Base-by-base conservation (phyloP, 2,113 vertebrate genomes). In the Perca flavescens region DNA sequence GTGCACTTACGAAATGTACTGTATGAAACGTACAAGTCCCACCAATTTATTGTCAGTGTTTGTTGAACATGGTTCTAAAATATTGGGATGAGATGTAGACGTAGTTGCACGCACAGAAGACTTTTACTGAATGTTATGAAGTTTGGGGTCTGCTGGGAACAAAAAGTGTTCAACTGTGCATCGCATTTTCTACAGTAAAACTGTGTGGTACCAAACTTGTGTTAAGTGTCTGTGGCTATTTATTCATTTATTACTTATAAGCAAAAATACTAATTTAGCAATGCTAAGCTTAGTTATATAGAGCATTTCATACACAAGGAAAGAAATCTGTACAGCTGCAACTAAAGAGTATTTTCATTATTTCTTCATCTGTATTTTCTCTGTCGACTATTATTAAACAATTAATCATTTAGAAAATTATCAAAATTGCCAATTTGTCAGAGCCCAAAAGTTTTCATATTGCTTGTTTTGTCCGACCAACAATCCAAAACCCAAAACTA, bases 131-230 rank as follows among this genome's bases (percentile, higher is more conserved):
- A 62, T 77, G 87, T 80, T 60, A 47, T 67, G 67, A 74, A 40
- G 74, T 80, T 80, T 60, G 10, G 5, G 56, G 57, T 68, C 36
- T 54, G 77, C 64, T 62, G 12, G 31, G 40, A 75, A 56, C 10
- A 46, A 31, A 64, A 53, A 70, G 43, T 46, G 21, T 14, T 80
- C 36, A 60, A 34, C n/a, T 74, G 67, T 34, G 60, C 15, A 53
- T 70, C 74, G 72, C 49, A 54, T 90, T 90, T 90, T 90, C 69
- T 90, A 86, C 85, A 89, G 64, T 90, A 90, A 91, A 91, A 68
- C 16, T 53, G 61, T 85, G 80, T 67, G 65, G 69, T n/a, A 73
- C n/a, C 28, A 86, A 87, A 79, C 36, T 69, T 64, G 50, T 16
- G 34, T 19, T n/a, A 19, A 52, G 58, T 61, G 68, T 82, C 25